Evolutionary conservation across 2,888 invertebrate genomes (phyloP), one percentile per base, ranked within the genome.

Genomic region (Cephus rjabovi): DNA sequence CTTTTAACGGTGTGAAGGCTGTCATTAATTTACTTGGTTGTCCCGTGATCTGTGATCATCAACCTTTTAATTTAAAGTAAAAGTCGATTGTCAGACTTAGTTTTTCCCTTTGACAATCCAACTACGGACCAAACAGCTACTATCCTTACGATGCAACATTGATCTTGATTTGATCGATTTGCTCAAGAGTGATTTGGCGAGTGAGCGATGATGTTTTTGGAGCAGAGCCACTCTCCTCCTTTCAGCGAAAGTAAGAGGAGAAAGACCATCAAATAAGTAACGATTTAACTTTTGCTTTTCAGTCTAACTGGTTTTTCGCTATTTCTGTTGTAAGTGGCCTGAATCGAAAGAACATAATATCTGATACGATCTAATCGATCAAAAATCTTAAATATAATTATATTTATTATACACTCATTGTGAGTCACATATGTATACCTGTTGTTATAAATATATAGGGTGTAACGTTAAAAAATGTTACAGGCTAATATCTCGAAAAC

Each of bases 161-260:
- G 34, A 35, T 74, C 74, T 74, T 35, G 74, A 23, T 15, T 74
- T 1, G 74, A 34, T 74, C 74, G 35, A 34, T 74, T 35, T 23
- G 31, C 30, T 34, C 71, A 34, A 15, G 6, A 31, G 23, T 23
- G 12, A 71, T 30, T 71, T 34, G 30, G 9, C 30, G 33, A 31
- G 56, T 23, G 56, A 56, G 6, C 56, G 23, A 23, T 56, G 23
- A 56, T 56, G 56, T 23, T 56, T 56, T 56, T 23, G 23, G 71
- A 15, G n/a, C 74, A 56, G 40, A 71, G 73, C 34, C 34, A 70
- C 69, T 78, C 74, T 69, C n/a, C 69, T 76, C 75, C 75, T 34
- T 81, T 79, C 82, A 82, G 86, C 85, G 87, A 89, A 89, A 89
- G 89, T 89, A 84, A 88, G 83, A 86, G 86, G 87, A 83, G 87